Evolutionary conservation across 2,113 vertebrate genomes (phyloP).

Genomic region (Corythaeola cristata): DNA sequence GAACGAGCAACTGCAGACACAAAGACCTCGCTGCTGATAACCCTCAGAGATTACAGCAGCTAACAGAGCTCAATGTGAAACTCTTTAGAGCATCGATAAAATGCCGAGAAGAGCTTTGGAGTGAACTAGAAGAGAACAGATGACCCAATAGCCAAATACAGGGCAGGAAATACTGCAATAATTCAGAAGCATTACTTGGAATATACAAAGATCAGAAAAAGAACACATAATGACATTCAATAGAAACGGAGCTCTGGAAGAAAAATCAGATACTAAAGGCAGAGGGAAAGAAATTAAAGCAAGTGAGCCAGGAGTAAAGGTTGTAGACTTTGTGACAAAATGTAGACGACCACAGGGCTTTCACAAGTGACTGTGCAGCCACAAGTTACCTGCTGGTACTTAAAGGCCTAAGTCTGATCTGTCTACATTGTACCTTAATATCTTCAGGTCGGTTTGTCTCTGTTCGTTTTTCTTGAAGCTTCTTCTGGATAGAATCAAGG

Average conservation of each 20-base stretch:
- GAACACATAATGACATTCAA: not conserved
- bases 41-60: not conserved
- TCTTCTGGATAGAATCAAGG: slow-evolving; percentile 86
- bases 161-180: not conserved
- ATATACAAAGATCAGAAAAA: not conserved
- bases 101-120: not conserved
- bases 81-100: not conserved
- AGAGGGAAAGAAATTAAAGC: not conserved
- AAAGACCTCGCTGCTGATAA: not conserved
- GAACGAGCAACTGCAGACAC: not conserved
- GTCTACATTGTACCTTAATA: slow-evolving; percentile 83
- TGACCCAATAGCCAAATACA: not conserved
- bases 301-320: not conserved
- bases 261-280: not conserved
- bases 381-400: not conserved
- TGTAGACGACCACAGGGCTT: not conserved
- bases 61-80: not conserved
- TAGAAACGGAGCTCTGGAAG: not conserved
- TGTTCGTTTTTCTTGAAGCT: slow-evolving; percentile 90
- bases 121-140: not conserved
- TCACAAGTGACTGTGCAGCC: not conserved
- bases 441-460: slow-evolving; percentile 90
- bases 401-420: not conserved
- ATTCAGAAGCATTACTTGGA: not conserved
- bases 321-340: not conserved